Conservation (phyloP, 2,797 vertebrate genomes). For the Cheirogaleus major region DNA sequence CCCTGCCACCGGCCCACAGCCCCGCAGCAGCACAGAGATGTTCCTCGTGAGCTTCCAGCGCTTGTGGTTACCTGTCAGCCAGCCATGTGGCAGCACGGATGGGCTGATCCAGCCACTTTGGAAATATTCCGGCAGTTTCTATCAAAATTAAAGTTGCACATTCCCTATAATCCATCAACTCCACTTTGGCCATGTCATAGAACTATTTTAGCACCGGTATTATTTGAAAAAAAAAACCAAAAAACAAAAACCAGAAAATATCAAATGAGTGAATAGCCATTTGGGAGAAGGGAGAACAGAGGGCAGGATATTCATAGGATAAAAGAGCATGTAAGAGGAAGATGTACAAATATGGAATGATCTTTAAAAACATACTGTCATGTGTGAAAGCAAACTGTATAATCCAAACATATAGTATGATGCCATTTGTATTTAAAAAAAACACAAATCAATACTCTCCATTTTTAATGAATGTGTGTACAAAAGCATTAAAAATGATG, state of each 20-base stretch:
- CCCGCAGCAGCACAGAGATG: accelerated
- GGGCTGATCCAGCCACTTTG: too few relatives aligned
- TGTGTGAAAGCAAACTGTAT: background rate
- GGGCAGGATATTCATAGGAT: background rate
- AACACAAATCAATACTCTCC: background rate
- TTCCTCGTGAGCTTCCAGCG: accelerated
- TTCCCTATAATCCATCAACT: background rate
- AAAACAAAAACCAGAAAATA: background rate
- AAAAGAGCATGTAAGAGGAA: too few relatives aligned
- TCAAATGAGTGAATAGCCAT: background rate
- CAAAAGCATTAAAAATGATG: background rate
- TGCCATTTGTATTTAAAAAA: background rate
- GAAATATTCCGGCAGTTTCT: background rate
- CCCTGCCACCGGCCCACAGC: accelerated
- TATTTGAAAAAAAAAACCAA: too few relatives aligned
- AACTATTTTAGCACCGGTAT: background rate
- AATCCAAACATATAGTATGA: background rate
- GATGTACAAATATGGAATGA: background rate
- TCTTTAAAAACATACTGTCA: too few relatives aligned
- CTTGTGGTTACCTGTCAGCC: accelerated
- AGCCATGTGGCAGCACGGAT: accelerated
- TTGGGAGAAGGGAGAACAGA: background rate
- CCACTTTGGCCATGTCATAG: too few relatives aligned
- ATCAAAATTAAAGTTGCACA: background rate
- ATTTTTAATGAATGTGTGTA: background rate